phyloP scores from a whole-genome alignment of 2,113 vertebrate species.

The Myotis davidii region DNA sequence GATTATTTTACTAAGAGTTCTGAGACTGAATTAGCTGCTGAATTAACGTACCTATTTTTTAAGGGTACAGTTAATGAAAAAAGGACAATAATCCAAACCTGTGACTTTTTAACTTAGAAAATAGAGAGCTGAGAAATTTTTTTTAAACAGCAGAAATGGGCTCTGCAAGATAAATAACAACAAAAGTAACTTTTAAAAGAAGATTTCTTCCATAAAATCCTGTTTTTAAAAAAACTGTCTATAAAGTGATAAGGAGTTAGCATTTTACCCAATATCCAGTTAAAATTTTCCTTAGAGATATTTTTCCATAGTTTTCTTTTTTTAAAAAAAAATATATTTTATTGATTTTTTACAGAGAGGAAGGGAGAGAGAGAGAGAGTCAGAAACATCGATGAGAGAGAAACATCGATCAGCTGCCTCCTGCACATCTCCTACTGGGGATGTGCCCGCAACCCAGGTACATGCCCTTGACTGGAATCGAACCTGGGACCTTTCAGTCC shows the following conservation, averaged over 20 bases:
- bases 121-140: background rate
- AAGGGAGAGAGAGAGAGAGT: no score
- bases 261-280: background rate
- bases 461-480: no score
- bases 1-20: background rate
- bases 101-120: background rate
- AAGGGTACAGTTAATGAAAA: background rate
- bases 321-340: no score
- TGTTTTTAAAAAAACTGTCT: background rate
- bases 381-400: no score
- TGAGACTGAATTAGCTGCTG: conserved; percentile 14
- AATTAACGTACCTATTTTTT: background rate
- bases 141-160: background rate
- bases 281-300: background rate
- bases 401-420: no score
- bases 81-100: background rate
- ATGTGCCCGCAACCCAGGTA: no score
- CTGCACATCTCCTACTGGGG: no score
- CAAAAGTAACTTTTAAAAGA: background rate
- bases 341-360: no score
- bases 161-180: background rate
- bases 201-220: background rate
- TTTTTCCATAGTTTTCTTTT: background rate
- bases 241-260: background rate
- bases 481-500: no score